Conservation (phyloP, 2,113 vertebrate species). For the Blennius ocellaris region DNA sequence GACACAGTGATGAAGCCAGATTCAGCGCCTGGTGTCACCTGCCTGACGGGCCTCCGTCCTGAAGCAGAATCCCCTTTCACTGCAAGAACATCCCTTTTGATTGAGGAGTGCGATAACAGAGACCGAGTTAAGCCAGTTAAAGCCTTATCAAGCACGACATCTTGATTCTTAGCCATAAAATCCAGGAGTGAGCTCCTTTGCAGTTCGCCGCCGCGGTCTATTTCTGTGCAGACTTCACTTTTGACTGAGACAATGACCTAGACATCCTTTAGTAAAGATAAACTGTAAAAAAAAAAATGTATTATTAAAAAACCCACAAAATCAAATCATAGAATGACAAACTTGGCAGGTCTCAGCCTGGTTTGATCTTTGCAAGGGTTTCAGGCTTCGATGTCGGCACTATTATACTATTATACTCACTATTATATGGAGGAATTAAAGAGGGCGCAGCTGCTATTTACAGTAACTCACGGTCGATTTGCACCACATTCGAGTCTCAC, state of each 20-base stretch:
- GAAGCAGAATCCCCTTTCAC: constrained; percentile 53
- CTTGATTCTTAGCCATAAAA: constrained; percentile 72
- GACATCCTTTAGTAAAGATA: neutral
- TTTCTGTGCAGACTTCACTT: constrained; percentile 38
- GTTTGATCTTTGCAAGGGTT: neutral
- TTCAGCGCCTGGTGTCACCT: constrained; percentile 22
- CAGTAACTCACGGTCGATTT: no score
- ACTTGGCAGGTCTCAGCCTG: neutral
- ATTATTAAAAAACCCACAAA: neutral
- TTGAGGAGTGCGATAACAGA: constrained; percentile 61
- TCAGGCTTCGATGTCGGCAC: constrained; percentile 14
- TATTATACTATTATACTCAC: no score
- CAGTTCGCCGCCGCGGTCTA: constrained; percentile 31
- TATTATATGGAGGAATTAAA: no score
- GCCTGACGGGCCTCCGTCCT: neutral
- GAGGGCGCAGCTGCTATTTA: no score
- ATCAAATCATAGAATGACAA: neutral
- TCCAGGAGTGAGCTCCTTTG: constrained; percentile 62
- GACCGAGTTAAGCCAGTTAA: constrained; percentile 75
- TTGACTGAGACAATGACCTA: neutral
- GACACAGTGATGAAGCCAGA: neutral
- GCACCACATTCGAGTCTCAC: no score
- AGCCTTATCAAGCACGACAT: constrained; percentile 80
- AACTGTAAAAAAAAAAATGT: neutral
- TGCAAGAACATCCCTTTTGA: constrained; percentile 73